These are phyloP conservation scores for Idaea dimidiata DNA, from an alignment of 2,888 invertebrate species.

Conservation along the genomic window DNA sequence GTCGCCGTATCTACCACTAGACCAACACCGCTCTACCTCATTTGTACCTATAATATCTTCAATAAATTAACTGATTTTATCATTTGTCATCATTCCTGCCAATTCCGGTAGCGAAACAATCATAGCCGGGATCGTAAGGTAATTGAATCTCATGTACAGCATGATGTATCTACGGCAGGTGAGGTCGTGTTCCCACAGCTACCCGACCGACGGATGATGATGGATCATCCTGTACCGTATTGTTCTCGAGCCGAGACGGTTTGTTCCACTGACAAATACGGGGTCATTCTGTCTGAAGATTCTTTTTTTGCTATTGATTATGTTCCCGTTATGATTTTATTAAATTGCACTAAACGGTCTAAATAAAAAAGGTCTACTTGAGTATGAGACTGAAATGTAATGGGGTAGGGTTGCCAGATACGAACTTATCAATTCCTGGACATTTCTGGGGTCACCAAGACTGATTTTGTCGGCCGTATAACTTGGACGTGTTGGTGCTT, in stretches of 20 bases:
- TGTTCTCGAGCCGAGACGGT: constrained; percentile 58
- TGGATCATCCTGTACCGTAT: constrained; percentile 64
- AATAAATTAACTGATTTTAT: neutral
- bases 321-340: constrained; percentile 12
- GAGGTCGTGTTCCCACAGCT: constrained; percentile 66
- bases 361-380: constrained; percentile 14
- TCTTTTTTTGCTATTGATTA: constrained; percentile 25
- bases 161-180: constrained; percentile 72
- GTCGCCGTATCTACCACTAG: too few relatives aligned
- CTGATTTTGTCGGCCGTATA: too few relatives aligned
- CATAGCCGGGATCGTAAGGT: neutral
- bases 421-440: too few relatives aligned
- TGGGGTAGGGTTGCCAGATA: neutral
- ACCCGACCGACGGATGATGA: constrained; percentile 70
- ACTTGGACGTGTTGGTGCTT: too few relatives aligned
- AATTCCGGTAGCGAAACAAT: neutral
- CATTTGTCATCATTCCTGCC: neutral
- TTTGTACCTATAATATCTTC: too few relatives aligned
- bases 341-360: constrained; percentile 4
- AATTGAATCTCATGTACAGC: constrained; percentile 15
- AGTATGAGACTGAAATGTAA: constrained; percentile 17
- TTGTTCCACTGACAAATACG: constrained; percentile 73
- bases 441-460: too few relatives aligned
- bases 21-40: too few relatives aligned
- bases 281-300: constrained; percentile 53